Conservation (phyloP, 2,113 vertebrate genomes). For the Phalacrocorax aristotelis region DNA sequence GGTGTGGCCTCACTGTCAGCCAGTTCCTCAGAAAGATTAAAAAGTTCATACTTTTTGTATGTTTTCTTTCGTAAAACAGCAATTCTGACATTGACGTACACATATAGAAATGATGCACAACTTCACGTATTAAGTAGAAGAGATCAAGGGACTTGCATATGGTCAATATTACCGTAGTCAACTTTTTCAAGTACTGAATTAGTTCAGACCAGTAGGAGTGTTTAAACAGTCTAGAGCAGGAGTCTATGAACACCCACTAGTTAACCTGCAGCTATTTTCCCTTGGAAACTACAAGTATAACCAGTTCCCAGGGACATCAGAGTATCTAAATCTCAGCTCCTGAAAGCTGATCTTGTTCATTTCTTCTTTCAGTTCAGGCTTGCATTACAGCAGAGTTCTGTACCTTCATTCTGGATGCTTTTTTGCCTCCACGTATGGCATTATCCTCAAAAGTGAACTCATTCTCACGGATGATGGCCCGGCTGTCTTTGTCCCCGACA, state of each 20-base stretch:
- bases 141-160: background rate
- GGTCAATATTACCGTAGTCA: background rate
- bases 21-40: background rate
- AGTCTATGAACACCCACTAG: background rate
- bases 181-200: background rate
- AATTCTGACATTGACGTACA: background rate
- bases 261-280: background rate
- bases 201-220: background rate
- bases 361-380: background rate
- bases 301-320: background rate
- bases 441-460: slow-evolving; percentile 98
- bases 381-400: background rate
- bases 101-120: background rate
- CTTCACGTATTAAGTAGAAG: background rate
- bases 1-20: background rate
- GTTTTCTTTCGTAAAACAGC: background rate
- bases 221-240: background rate
- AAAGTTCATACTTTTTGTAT: background rate
- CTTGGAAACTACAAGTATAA: background rate
- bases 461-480: slow-evolving; percentile 95
- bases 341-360: background rate
- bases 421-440: slow-evolving; percentile 94
- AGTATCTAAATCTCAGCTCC: background rate
- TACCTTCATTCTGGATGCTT: slow-evolving; percentile 97
- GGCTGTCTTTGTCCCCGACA: slow-evolving; percentile 94